Evolutionary conservation across 2,888 invertebrate genomes (phyloP).

Genomic region (Acanthococcus lagerstroemiae): DNA sequence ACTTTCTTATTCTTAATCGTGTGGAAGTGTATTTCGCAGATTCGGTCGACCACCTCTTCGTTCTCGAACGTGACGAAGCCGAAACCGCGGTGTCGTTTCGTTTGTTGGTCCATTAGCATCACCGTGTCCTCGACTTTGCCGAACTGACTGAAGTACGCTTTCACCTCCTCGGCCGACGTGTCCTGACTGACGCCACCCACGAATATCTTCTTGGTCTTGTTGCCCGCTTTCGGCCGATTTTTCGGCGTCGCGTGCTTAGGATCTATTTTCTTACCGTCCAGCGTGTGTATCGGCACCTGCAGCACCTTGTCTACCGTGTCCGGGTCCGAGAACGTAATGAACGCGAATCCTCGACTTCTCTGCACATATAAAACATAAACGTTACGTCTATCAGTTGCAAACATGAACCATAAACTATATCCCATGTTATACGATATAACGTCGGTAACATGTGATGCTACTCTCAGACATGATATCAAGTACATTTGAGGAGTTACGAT

Average conservation of each 20-base stretch:
- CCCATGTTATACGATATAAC: neutral
- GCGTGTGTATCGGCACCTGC: slow-evolving; percentile 78
- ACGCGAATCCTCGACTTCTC: slow-evolving; percentile 89
- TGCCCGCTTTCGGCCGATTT: slow-evolving; percentile 72
- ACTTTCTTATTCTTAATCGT: slow-evolving; percentile 85
- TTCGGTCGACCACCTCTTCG: slow-evolving; percentile 81
- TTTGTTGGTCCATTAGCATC: slow-evolving; percentile 90
- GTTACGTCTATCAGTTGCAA: neutral
- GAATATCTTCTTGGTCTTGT: slow-evolving; percentile 85
- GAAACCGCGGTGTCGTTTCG: slow-evolving; percentile 80
- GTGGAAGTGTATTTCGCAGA: slow-evolving; percentile 88
- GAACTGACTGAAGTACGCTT: slow-evolving; percentile 81
- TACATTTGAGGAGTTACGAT: too few relatives aligned
- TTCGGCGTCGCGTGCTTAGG: slow-evolving; percentile 89
- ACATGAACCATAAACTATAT: neutral
- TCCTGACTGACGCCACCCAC: slow-evolving; percentile 87
- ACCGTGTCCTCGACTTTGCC: slow-evolving; percentile 81
- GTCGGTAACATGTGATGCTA: too few relatives aligned
- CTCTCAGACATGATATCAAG: too few relatives aligned
- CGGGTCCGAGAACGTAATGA: slow-evolving; percentile 87
- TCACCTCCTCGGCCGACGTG: slow-evolving; percentile 81
- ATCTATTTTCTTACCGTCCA: slow-evolving; percentile 88
- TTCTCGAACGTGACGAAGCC: slow-evolving; percentile 87
- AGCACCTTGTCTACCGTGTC: slow-evolving; percentile 83
- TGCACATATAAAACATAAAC: slow-evolving; percentile 46